Conservation (phyloP, 1,140 invertebrate species). For the Meloidogyne hapla region DNA sequence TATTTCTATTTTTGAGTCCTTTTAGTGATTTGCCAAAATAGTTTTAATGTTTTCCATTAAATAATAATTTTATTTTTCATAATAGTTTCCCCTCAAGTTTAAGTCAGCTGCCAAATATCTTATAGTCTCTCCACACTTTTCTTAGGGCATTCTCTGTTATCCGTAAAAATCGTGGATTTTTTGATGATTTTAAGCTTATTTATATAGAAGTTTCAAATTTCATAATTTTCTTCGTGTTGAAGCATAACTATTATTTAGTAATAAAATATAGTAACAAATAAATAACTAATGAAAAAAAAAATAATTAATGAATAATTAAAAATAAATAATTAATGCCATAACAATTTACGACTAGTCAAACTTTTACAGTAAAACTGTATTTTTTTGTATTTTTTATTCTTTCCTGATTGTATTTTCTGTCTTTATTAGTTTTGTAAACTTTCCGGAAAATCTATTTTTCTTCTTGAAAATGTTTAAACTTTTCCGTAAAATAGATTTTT, state of each 20-base stretch:
- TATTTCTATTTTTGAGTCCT: background rate
- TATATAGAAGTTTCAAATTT: background rate
- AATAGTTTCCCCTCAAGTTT: too few species aligned
- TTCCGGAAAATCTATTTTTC: background rate
- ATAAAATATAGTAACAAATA: too few species aligned
- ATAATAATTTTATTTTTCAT: background rate
- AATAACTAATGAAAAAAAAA: too few species aligned
- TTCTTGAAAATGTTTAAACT: background rate
- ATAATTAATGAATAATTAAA: too few species aligned
- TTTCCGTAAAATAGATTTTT: background rate
- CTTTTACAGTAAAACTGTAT: too few species aligned
- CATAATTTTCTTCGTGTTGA: background rate
- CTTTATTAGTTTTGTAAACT: background rate
- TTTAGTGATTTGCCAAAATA: background rate
- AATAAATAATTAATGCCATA: too few species aligned
- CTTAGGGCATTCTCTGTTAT: background rate
- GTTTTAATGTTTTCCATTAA: background rate
- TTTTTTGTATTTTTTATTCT: too few species aligned
- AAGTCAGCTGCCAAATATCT: background rate
- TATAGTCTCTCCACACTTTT: background rate
- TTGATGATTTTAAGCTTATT: background rate
- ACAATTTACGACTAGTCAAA: too few species aligned
- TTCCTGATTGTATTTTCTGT: background rate
- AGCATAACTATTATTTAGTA: too few species aligned
- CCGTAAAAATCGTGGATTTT: background rate